These are phyloP conservation scores for Pantala flavescens DNA, from an alignment of 1,140 invertebrate genomes.

Conservation along the genomic window DNA sequence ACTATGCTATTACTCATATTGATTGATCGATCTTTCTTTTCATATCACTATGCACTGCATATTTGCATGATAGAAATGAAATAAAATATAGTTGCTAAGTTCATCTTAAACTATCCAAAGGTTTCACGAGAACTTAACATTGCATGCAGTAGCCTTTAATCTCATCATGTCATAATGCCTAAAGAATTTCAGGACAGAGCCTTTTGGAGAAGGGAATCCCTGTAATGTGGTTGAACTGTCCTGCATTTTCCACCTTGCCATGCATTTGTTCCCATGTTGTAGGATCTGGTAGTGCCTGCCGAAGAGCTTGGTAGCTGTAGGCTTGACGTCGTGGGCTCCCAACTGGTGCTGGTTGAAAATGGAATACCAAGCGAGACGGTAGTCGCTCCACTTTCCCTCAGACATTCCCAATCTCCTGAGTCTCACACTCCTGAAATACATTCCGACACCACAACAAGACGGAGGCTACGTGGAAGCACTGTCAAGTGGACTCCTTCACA, in stretches of 20 bases:
- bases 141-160: too few relatives aligned
- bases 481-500: not conserved
- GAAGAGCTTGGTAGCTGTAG: slow-evolving; percentile 4
- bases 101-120: too few relatives aligned
- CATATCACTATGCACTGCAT: too few relatives aligned
- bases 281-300: slow-evolving; percentile 2
- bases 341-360: slow-evolving; percentile 5
- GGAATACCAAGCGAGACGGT: not conserved
- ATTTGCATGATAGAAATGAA: too few relatives aligned
- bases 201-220: not conserved
- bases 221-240: not conserved
- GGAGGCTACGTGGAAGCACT: not conserved
- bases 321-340: not conserved
- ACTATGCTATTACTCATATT: too few relatives aligned
- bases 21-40: too few relatives aligned
- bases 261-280: slow-evolving; percentile 6
- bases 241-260: not conserved
- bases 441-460: not conserved
- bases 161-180: too few relatives aligned
- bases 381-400: not conserved
- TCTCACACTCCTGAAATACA: not conserved
- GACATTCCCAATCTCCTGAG: not conserved
- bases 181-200: too few relatives aligned
- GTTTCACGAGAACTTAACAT: too few relatives aligned
- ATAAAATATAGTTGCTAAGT: too few relatives aligned